phyloP scores from a whole-genome alignment of 2,888 invertebrate genomes.

The Micropterix aruncella region DNA sequence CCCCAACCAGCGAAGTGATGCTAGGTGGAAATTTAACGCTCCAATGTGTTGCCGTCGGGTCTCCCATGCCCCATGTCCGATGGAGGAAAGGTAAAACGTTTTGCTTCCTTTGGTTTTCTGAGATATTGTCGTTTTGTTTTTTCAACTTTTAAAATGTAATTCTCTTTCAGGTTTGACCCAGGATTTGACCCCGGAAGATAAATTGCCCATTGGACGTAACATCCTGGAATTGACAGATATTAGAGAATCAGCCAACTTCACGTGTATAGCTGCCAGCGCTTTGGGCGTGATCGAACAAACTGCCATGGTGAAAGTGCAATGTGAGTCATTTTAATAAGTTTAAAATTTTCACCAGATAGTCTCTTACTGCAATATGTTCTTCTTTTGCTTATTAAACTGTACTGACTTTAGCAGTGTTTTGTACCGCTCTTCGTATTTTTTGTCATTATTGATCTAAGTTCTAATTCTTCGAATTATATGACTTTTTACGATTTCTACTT shows the following conservation, averaged over 20 bases:
- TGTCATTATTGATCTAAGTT: too few relatives aligned
- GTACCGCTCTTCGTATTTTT: too few relatives aligned
- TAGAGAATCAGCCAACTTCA: conserved; percentile 89
- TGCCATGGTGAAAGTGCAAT: conserved; percentile 89
- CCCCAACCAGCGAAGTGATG: conserved; percentile 76
- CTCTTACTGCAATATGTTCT: too few relatives aligned
- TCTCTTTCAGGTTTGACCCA: conserved; percentile 42
- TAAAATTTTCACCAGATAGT: too few relatives aligned
- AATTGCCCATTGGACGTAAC: conserved; percentile 74
- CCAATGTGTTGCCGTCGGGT: conserved; percentile 94
- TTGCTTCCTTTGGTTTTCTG: background rate
- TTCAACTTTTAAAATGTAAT: background rate
- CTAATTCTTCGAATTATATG: too few relatives aligned
- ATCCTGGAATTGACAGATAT: conserved; percentile 77
- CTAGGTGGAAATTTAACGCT: conserved; percentile 82
- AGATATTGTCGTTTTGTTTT: background rate
- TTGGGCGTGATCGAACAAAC: conserved; percentile 82
- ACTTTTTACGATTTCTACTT: too few relatives aligned
- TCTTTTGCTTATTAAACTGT: too few relatives aligned
- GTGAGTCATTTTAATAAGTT: conserved; percentile 47
- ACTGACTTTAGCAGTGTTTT: too few relatives aligned
- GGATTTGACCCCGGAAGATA: conserved; percentile 81
- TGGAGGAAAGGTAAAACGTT: conserved; percentile 61
- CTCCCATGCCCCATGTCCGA: conserved; percentile 96
- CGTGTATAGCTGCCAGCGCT: conserved; percentile 90